Conservation (phyloP, 2,797 vertebrate genomes). For the Trematomus bernacchii region DNA sequence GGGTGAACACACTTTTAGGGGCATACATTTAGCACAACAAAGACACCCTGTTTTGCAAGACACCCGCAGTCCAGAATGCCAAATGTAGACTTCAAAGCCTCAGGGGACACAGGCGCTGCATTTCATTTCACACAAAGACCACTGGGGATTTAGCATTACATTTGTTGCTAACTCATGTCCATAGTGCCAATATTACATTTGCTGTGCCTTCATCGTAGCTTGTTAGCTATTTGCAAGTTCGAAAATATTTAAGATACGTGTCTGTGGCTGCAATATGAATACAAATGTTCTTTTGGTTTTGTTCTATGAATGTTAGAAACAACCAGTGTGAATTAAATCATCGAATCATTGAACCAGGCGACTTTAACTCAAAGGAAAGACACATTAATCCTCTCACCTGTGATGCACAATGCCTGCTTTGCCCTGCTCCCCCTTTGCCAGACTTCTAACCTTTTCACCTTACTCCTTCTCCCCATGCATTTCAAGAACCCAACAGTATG, state of each 20-base stretch:
- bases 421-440: not conserved
- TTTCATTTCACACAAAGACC: not conserved
- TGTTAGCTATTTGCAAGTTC: not conserved
- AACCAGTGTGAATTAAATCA: not conserved
- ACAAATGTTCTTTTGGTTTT: not conserved
- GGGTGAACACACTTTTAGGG: slow-evolving; percentile 2
- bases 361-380: not conserved
- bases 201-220: not conserved
- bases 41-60: slow-evolving; percentile 4
- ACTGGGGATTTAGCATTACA: not conserved
- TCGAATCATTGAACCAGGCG: not conserved
- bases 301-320: not conserved
- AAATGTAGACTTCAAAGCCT: slow-evolving; percentile 6
- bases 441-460: slow-evolving; percentile 22
- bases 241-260: not conserved
- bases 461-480: slow-evolving; percentile 1
- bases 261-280: not conserved
- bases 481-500: not conserved
- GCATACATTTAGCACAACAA: slow-evolving; percentile 19
- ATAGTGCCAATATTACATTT: not conserved
- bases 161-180: not conserved
- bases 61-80: not conserved
- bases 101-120: slow-evolving; percentile 4
- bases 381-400: not conserved
- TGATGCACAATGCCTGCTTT: slow-evolving; percentile 5